These are phyloP conservation scores for Aurelia aurita complex sp. Pacific DNA, from an alignment of 30 jellyfish, hydroid and myxozoan genomes.

Conservation along the genomic window DNA sequence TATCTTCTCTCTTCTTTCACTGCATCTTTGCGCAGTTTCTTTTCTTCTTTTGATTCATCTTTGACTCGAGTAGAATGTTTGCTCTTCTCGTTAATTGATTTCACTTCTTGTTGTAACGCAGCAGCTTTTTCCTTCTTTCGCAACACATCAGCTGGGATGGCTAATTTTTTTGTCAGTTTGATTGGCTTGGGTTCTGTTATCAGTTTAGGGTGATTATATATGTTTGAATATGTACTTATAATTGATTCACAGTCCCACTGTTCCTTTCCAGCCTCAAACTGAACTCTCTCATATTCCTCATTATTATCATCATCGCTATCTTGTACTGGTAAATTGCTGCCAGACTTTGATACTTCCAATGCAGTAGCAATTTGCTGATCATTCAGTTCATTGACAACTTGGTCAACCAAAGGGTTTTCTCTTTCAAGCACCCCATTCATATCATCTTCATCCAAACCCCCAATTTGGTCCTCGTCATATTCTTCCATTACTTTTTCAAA, in stretches of 20 bases:
- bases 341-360: constrained; percentile 14
- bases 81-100: background rate
- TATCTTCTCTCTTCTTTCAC: constrained; percentile 77
- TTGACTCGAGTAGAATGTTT: constrained; percentile 1
- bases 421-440: constrained; percentile 25
- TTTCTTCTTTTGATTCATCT: constrained; percentile 75
- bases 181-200: constrained; percentile 74
- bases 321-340: constrained; percentile 6
- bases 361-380: constrained; percentile 15
- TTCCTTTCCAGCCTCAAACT: constrained; percentile 52
- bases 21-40: constrained; percentile 67
- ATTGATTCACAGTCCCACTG: constrained; percentile 97
- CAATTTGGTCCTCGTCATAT: constrained; percentile 91
- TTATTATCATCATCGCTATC: constrained; percentile 48
- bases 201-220: constrained; percentile 87
- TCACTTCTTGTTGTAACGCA: background rate
- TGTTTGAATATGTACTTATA: constrained; percentile 86
- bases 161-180: constrained; percentile 60
- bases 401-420: constrained; percentile 53
- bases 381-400: constrained; percentile 71
- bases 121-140: constrained; percentile 39
- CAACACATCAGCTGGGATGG: constrained; percentile 88
- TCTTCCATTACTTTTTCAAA: constrained; percentile 91
- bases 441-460: constrained; percentile 84
- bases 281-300: constrained; percentile 54